Evolutionary conservation across 53 echinoderm and acorn worm species (phyloP), one percentile per base, ranked within the genome.

Genomic region (Echinometra lucunter): DNA sequence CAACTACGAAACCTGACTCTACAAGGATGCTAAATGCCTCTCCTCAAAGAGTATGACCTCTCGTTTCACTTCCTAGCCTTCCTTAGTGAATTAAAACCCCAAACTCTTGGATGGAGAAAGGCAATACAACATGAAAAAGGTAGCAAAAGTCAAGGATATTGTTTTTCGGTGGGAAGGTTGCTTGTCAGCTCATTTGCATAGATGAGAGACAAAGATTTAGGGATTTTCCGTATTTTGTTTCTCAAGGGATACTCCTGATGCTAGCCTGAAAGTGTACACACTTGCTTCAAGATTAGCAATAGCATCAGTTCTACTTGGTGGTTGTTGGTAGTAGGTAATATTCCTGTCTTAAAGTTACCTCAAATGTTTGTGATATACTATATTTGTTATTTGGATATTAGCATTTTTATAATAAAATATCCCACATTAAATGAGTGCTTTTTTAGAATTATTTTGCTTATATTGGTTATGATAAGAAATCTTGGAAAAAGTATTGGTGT

Each of bases 101-200:
- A 91, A 47, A 70, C 37, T 44, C 63, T 70, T 1, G 58, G 44
- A 45, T 13, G 23, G 45, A 44, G 91, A 45, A 63, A 44, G 66
- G 16, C 42, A 66, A 91, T 91, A 44, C 67, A 44, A 91, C 45
- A 67, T 70, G 66, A 38, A 27, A 66, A 38, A 13, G 66, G 69
- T 67, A 72, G 47, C 67, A 91, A 45, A 91, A 91, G 91, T 91
- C 72, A 91, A 67, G 91, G 53, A 42, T 67, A 91, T 91, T 91
- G 91, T 91, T 91, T 91, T 70, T 91, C 70, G 30, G 16, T 16
- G 16, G 45, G 47, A n/a, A 28, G 91, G 69, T 66, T 49, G 45
- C 45, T 91, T 91, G 44, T 91, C 91, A 70, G 37, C 91, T 91
- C 25, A 91, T 91, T 91, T 91, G 91, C 91, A 91, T 91, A 70